Evolutionary conservation across 2,888 invertebrate genomes (phyloP).

Genomic region (Sminthurinus aureus): DNA sequence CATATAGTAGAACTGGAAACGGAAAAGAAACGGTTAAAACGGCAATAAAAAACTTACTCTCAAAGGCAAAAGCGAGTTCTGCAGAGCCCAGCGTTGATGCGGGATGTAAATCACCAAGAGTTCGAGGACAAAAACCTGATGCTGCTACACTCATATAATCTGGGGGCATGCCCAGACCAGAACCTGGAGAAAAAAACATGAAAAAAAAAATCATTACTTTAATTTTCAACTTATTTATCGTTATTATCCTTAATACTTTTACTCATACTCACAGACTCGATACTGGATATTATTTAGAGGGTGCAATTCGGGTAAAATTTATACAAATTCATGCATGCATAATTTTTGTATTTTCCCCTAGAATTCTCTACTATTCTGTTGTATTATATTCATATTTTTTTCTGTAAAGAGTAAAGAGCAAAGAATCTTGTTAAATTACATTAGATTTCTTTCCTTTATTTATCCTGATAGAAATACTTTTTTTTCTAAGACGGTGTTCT

Average conservation of each 20-base stretch:
- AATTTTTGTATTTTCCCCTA: neutral
- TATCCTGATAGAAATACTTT: neutral
- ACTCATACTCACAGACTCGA: neutral
- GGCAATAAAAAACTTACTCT: conserved; percentile 71
- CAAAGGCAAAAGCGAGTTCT: conserved; percentile 86
- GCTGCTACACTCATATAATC: conserved; percentile 68
- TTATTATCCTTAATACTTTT: conserved; percentile 9
- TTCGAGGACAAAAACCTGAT: conserved; percentile 65
- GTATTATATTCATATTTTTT: neutral
- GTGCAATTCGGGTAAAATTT: neutral
- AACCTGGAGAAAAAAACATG: conserved; percentile 49
- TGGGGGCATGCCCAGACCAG: conserved; percentile 66
- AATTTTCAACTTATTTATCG: conserved; percentile 21
- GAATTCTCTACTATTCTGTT: neutral
- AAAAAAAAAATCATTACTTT: conserved; percentile 23
- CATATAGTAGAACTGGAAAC: no score
- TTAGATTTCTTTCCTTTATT: neutral
- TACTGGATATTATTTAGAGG: neutral
- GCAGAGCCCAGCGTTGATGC: conserved; percentile 80
- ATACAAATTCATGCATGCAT: neutral
- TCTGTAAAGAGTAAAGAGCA: no score
- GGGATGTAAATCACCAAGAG: conserved; percentile 66
- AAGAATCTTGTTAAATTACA: neutral
- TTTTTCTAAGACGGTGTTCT: conserved; percentile 2
- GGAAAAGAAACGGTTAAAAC: no score